Conservation (phyloP, 2,113 vertebrate genomes). For the Sapayoa aenigma region DNA sequence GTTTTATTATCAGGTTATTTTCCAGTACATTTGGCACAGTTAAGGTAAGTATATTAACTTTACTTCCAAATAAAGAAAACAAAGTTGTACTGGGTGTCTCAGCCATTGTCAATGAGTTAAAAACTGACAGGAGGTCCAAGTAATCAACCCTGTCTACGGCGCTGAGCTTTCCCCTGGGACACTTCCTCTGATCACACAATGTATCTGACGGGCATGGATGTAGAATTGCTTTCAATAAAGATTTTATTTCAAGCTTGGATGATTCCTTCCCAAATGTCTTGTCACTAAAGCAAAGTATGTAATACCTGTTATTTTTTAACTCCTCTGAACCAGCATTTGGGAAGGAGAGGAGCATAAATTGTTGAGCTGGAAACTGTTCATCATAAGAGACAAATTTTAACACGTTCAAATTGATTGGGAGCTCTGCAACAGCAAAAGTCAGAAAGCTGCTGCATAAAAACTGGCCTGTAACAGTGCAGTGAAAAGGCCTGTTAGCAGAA, state of each 20-base stretch:
- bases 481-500: not conserved
- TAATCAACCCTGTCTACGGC: slow-evolving; percentile 72
- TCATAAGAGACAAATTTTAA: slow-evolving; percentile 49
- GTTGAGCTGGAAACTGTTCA: slow-evolving; percentile 51
- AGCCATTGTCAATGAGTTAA: slow-evolving; percentile 73
- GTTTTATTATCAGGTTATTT: slow-evolving; percentile 79
- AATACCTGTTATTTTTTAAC: slow-evolving; percentile 69
- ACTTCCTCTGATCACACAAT: slow-evolving; percentile 67
- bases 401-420: slow-evolving; percentile 34
- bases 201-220: slow-evolving; percentile 75
- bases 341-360: slow-evolving; percentile 28
- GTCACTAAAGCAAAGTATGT: slow-evolving; percentile 69
- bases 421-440: slow-evolving; percentile 52
- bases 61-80: slow-evolving; percentile 77
- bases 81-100: slow-evolving; percentile 67
- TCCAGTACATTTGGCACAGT: slow-evolving; percentile 80
- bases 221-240: slow-evolving; percentile 80
- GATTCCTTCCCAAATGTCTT: slow-evolving; percentile 77
- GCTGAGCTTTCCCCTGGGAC: slow-evolving; percentile 66
- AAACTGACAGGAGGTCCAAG: slow-evolving; percentile 76
- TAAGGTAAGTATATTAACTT: slow-evolving; percentile 80
- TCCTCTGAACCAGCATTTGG: slow-evolving; percentile 56
- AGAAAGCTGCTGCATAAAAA: slow-evolving; percentile 20
- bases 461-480: slow-evolving; percentile 14
- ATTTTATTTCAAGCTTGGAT: slow-evolving; percentile 81